These are phyloP conservation scores for Sprattus sprattus DNA, from an alignment of 2,113 vertebrate genomes.

Conservation along the genomic window DNA sequence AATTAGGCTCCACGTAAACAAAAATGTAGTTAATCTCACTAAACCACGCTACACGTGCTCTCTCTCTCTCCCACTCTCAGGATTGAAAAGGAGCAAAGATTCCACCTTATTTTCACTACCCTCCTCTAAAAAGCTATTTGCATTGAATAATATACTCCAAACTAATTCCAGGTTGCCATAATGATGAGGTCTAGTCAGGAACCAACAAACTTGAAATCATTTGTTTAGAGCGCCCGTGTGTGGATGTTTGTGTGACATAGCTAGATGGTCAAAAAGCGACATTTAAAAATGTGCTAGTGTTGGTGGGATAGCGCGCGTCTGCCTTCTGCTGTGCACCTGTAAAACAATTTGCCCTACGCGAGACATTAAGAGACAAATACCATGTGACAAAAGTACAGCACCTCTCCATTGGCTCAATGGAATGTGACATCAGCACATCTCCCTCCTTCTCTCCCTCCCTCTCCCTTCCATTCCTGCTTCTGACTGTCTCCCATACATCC, in stretches of 20 bases:
- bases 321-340: slow-evolving; percentile 10
- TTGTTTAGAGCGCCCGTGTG: too few relatives aligned
- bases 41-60: not conserved
- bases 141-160: too few relatives aligned
- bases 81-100: too few relatives aligned
- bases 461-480: not conserved
- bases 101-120: too few relatives aligned
- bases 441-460: slow-evolving; percentile 27
- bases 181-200: too few relatives aligned
- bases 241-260: too few relatives aligned
- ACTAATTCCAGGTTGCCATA: too few relatives aligned
- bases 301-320: not conserved
- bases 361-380: not conserved
- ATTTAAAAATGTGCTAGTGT: not conserved
- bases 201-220: too few relatives aligned
- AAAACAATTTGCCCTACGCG: not conserved
- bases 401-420: not conserved
- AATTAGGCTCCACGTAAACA: not conserved
- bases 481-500: not conserved
- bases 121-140: too few relatives aligned
- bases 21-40: not conserved
- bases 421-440: slow-evolving; percentile 18
- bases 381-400: slow-evolving; percentile 7
- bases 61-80: not conserved
- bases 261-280: too few relatives aligned